Evolutionary conservation across 1,140 invertebrate genomes (phyloP), one percentile per base, ranked within the genome.

Genomic region (Pseudomyrmex sp.): DNA sequence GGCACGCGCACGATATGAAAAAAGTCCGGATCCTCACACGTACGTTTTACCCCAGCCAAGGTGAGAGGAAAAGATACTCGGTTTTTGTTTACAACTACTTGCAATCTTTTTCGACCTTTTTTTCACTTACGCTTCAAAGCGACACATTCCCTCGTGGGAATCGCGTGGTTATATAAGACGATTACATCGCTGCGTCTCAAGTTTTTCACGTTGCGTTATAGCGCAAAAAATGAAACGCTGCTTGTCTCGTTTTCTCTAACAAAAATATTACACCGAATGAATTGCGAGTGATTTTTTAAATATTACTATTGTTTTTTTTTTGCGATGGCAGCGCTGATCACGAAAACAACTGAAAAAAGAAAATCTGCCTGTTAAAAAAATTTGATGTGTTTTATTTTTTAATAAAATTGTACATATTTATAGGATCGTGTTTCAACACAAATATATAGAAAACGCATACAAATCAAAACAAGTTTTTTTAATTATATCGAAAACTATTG

Each of bases 81-180:
- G 46, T 44, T 63, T 69, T 68, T 83, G 74, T 82, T 54, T 58
- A 58, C 58, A 23, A 20, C 46, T 15, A n/a, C 20, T 20, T 50
- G 56, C 15, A 74, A 56, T n/a, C 70, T 74, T 74, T 82, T 82
- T 74, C 3, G 52, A n/a, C 77, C 20, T 52, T 54, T 82, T 80
- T 82, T 75, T 10, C 59, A 59, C 70, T 80, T 80, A 70, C 65
- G 63, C 79, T 65, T 74, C 79, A 75, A 82, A 82, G 58, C 48
- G 56, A 62, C 68, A 26, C 35, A 35, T 35, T 35, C 0, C 35
- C 50, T 35, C 23, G 18, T 82, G 50, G 58, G 58, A 82, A 63
- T 62, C 58, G 69, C 18, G 46, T 18, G 44, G 20, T 46, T 56
- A 59, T 54, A 58, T 75, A 75, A 82, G 59, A 82, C 69, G 58